These are phyloP conservation scores for Cataglyphis altisquamis DNA, from an alignment of 2,888 invertebrate genomes.

Conservation along the genomic window DNA sequence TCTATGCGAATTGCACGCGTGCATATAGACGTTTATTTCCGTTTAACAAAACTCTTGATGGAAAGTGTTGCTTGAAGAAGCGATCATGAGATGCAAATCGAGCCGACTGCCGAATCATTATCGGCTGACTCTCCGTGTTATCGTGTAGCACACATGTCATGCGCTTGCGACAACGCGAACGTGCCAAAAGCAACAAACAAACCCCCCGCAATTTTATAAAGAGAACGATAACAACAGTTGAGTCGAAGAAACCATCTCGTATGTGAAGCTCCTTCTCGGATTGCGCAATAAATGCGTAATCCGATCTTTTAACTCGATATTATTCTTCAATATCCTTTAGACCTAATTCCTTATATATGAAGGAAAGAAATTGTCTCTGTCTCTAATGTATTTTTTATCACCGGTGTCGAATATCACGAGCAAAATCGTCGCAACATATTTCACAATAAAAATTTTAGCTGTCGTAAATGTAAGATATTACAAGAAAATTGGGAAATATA, in stretches of 20 bases:
- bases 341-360: not conserved
- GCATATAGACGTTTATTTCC: constrained; percentile 56
- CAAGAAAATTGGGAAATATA: not conserved
- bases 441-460: constrained; percentile 11
- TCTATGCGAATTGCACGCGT: not conserved
- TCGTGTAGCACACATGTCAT: not conserved
- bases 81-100: not conserved
- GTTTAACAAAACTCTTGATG: constrained; percentile 39
- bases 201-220: constrained; percentile 8
- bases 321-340: constrained; percentile 12
- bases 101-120: not conserved
- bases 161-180: not conserved
- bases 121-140: not conserved
- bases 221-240: constrained; percentile 26
- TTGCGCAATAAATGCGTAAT: constrained; percentile 31
- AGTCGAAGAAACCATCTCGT: constrained; percentile 17
- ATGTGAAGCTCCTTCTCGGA: not conserved
- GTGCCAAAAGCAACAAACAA: constrained; percentile 30
- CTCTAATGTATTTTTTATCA: constrained; percentile 10
- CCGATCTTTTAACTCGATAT: not conserved
- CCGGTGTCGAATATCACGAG: constrained; percentile 25
- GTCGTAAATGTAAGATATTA: constrained; percentile 24
- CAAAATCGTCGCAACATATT: constrained; percentile 16
- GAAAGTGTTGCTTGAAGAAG: not conserved
- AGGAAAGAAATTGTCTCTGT: not conserved